Evolutionary conservation across 1,140 invertebrate species (phyloP).

Genomic region (Ylistrum balloti): DNA sequence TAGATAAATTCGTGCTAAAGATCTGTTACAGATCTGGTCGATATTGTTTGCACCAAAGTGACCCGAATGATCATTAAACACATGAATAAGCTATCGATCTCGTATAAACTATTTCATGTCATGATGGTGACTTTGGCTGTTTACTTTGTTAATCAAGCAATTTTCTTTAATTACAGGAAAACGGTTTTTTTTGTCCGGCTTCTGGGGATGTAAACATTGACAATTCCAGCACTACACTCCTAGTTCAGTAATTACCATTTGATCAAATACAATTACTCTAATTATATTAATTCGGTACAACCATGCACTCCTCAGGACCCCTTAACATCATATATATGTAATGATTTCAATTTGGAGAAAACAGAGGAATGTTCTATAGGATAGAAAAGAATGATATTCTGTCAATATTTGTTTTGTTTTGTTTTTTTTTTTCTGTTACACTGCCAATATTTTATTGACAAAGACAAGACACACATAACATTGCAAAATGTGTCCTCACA

Average conservation of each 20-base stretch:
- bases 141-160: not conserved
- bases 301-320: not conserved
- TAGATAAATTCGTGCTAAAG: not conserved
- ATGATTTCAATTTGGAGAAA: not conserved
- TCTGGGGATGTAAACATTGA: not conserved
- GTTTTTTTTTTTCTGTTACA: too few species aligned
- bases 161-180: not conserved
- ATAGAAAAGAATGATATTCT: not conserved
- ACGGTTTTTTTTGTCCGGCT: not conserved
- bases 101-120: not conserved
- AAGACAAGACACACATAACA: too few species aligned
- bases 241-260: not conserved
- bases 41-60: not conserved
- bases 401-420: not conserved
- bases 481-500: too few species aligned
- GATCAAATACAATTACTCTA: not conserved
- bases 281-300: not conserved
- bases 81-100: not conserved
- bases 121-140: not conserved
- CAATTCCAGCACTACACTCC: not conserved
- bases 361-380: not conserved
- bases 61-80: not conserved
- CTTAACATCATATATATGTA: not conserved
- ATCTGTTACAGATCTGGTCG: not conserved
- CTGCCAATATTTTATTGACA: too few species aligned